Evolutionary conservation across 2,888 invertebrate species (phyloP), one percentile per base, ranked within the genome.

Genomic region (Clistopyga incitator): DNA sequence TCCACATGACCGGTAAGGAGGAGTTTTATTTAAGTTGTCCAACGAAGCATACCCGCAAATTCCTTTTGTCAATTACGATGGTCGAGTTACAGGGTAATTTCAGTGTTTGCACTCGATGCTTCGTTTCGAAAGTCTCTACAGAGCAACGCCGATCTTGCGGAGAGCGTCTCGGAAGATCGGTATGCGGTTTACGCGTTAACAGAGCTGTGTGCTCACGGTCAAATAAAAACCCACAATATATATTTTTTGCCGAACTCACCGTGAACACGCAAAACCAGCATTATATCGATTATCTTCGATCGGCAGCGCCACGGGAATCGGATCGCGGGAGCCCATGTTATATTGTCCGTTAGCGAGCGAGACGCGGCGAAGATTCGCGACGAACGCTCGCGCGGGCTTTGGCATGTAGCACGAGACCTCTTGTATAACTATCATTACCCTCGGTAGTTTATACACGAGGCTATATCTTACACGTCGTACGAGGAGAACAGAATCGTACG

Each of bases 391-490:
- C 54, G 38, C 56, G 47, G 47, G 45, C 47, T 76, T 42, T 82
- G 78, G 78, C 78, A 78, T 82, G 72, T 79, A 54, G 47, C 59
- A 47, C 78, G 70, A 61, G 50, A 74, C 70, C 77, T 64, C 84
- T 81, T 78, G 84, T 86, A 87, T 86, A 85, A 88, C 88, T 88
- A 89, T 89, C 88, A 89, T 89, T 88, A 88, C 65, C 78, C 71
- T 13, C 68, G 77, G 85, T 76, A 78, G 77, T 85, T 86, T 85
- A 78, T 86, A 78, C 84, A 74, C 79, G 76, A 45, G 86, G 84
- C 83, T 78, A 75, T 50, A 78, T 81, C 81, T 81, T 81, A 71
- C 87, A 81, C 82, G 84, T 54, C 78, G 70, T 71, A 67, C 61
- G 72, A 75, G 71, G 75, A 84, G 74, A 76, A 78, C 78, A 64